These are phyloP conservation scores for Dynastes hyllus DNA, from an alignment of 2,888 invertebrate species.

Conservation along the genomic window DNA sequence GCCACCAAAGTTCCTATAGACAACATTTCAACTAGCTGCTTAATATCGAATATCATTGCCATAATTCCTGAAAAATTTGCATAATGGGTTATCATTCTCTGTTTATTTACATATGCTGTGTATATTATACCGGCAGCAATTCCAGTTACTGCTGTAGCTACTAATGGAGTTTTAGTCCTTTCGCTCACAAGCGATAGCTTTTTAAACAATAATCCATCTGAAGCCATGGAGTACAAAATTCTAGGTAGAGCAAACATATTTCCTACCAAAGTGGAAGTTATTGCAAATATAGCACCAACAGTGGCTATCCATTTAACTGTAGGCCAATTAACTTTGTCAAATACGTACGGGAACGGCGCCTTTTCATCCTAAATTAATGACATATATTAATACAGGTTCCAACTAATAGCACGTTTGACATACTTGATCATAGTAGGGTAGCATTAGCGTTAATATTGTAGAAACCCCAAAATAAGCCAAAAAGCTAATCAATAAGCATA, in stretches of 20 bases:
- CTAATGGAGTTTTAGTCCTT: slow-evolving; percentile 85
- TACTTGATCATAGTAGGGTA: slow-evolving; percentile 90
- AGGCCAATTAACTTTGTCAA: slow-evolving; percentile 83
- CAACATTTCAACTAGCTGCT: slow-evolving; percentile 97
- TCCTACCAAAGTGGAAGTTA: slow-evolving; percentile 90
- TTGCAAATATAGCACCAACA: slow-evolving; percentile 92
- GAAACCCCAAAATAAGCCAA: slow-evolving; percentile 93
- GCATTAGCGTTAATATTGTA: slow-evolving; percentile 94
- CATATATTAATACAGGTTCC: background rate
- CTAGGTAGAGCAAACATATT: slow-evolving; percentile 92
- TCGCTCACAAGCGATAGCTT: slow-evolving; percentile 80
- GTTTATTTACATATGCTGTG: background rate
- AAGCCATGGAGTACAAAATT: slow-evolving; percentile 93
- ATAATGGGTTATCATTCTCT: background rate
- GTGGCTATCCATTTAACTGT: slow-evolving; percentile 92
- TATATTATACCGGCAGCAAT: slow-evolving; percentile 76
- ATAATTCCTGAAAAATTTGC: slow-evolving; percentile 73
- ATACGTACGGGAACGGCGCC: slow-evolving; percentile 92
- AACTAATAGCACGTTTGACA: background rate
- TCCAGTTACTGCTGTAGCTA: slow-evolving; percentile 86
- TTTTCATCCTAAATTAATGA: slow-evolving; percentile 77
- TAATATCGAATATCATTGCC: slow-evolving; percentile 91
- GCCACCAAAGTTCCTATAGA: slow-evolving; percentile 93
- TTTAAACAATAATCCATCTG: slow-evolving; percentile 89
- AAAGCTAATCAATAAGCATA: slow-evolving; percentile 89